Percentiles rank a stretch among this genome's conserved stretches.
These are phyloP conservation scores for Heliconius nattereri DNA, from an alignment of 1,140 invertebrate genomes.

Conservation along the genomic window DNA sequence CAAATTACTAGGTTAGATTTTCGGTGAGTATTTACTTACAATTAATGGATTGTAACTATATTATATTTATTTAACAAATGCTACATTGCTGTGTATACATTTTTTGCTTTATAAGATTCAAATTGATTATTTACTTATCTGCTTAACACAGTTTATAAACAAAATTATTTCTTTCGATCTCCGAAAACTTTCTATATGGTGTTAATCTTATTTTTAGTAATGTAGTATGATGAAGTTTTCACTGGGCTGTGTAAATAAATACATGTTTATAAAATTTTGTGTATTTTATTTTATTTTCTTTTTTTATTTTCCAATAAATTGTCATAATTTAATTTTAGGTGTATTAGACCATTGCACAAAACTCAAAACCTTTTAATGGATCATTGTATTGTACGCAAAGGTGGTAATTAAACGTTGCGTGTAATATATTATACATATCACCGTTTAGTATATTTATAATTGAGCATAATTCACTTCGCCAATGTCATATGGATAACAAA, in stretches of 20 bases:
- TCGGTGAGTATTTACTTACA: neutral
- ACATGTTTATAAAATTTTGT: constrained; percentile 2
- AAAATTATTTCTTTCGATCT: neutral
- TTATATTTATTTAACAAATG: neutral
- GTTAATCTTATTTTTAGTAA: neutral
- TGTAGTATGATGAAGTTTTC: constrained; percentile 3
- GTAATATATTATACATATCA: no score
- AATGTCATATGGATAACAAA: no score
- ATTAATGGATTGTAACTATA: neutral
- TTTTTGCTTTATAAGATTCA: neutral
- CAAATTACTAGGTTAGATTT: neutral
- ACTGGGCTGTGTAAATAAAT: constrained; percentile 39
- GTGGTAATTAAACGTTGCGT: no score
- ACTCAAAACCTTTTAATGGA: no score
- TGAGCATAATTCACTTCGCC: no score
- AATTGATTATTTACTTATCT: neutral
- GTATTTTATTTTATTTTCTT: neutral
- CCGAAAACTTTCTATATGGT: neutral
- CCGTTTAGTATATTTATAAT: no score
- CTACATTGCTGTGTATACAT: neutral
- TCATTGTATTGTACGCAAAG: no score
- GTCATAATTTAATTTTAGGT: neutral
- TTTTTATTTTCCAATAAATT: neutral
- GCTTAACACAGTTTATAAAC: neutral
- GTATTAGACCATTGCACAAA: no score